Evolutionary conservation across 2,113 vertebrate species (phyloP).

Genomic region (Etia nguti): DNA sequence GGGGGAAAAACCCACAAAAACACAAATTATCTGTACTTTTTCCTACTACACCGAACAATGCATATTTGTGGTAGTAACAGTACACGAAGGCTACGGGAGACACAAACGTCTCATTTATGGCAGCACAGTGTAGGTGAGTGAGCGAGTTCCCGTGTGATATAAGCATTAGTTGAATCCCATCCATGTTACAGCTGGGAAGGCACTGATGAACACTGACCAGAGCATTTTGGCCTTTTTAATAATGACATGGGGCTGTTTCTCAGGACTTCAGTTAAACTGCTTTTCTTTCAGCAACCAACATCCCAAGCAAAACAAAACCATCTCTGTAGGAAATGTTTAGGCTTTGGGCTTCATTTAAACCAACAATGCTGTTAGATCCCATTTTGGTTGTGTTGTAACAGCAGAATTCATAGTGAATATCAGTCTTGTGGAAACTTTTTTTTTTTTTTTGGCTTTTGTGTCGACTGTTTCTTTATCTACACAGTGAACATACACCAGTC

Average conservation of each 20-base stretch:
- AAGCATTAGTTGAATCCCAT: conserved; percentile 20
- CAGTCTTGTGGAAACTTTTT: neutral
- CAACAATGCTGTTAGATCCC: neutral
- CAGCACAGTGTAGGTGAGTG: conserved; percentile 16
- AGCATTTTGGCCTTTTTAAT: conserved; percentile 22
- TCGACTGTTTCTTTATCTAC: neutral
- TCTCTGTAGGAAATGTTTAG: neutral
- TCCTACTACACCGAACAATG: conserved; percentile 7
- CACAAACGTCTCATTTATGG: conserved; percentile 19
- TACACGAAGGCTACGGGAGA: conserved; percentile 25
- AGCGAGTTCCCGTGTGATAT: neutral
- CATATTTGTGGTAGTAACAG: conserved; percentile 19
- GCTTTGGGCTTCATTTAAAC: neutral
- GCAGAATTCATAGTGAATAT: neutral
- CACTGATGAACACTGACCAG: conserved; percentile 46
- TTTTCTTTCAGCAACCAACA: conserved; percentile 6
- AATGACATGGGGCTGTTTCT: neutral
- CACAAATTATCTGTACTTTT: neutral
- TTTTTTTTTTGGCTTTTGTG: neutral
- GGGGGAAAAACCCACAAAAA: neutral
- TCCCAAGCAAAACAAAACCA: neutral
- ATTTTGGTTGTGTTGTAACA: neutral
- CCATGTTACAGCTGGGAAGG: conserved; percentile 46
- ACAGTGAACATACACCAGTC: neutral
- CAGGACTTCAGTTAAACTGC: conserved; percentile 18